These are phyloP conservation scores for Cygnus atratus DNA, from an alignment of 2,113 vertebrate species.

Conservation along the genomic window DNA sequence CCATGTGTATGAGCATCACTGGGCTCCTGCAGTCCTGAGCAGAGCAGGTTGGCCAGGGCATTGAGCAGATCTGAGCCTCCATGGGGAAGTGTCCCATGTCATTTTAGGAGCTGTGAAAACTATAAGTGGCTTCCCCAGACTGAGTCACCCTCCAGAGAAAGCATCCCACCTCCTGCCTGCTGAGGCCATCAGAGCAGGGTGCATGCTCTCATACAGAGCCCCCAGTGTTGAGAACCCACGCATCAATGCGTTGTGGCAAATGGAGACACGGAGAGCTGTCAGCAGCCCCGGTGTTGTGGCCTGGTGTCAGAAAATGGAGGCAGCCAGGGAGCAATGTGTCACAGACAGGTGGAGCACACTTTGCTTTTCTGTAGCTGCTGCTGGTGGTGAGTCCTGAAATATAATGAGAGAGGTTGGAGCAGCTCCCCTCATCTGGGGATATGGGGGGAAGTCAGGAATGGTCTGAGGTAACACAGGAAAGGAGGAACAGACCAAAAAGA, in stretches of 20 bases:
- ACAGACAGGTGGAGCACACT: fast-evolving
- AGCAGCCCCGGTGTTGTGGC: neutral
- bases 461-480: neutral
- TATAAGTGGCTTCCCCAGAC: neutral
- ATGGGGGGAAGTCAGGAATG: neutral
- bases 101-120: neutral
- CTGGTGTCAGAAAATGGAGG: neutral
- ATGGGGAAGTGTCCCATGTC: neutral
- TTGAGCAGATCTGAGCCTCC: fast-evolving
- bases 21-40: fast-evolving
- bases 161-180: neutral
- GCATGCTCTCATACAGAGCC: neutral
- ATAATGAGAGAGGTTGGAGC: fast-evolving
- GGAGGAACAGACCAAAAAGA: neutral
- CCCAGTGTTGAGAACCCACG: neutral
- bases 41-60: neutral
- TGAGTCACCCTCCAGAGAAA: neutral
- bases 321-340: neutral
- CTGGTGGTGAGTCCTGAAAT: neutral
- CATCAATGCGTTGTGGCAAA: fast-evolving
- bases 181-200: neutral
- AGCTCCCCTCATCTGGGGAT: neutral
- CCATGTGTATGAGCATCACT: neutral
- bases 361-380: neutral
- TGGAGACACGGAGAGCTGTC: fast-evolving